A percentile compares a stretch with the other conserved stretches of the same genome.
Evolutionary conservation across 2,888 invertebrate genomes (phyloP).

Genomic region (Cyrtodaria siliqua): DNA sequence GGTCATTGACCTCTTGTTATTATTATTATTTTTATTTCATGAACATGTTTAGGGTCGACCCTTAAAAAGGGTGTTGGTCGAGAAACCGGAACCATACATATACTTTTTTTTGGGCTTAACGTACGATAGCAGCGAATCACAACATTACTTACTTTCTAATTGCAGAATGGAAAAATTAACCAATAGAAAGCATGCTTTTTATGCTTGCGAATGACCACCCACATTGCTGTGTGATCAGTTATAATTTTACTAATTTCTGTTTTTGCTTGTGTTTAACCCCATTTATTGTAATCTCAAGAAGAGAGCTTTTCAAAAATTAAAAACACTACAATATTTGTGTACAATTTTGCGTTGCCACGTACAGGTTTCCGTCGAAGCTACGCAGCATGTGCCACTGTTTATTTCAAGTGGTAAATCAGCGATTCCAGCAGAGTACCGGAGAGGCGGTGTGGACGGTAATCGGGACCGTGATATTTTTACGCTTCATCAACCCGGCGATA

Average conservation of each 20-base stretch:
- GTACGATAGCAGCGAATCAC: conserved; percentile 7
- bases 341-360: conserved; percentile 32
- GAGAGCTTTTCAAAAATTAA: too few species aligned
- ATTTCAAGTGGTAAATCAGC: conserved; percentile 88
- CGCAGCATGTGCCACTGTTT: conserved; percentile 99
- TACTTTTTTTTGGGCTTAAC: too few species aligned
- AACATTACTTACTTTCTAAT: conserved; percentile 22
- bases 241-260: conserved; percentile 4
- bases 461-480: conserved; percentile 97
- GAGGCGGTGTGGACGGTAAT: conserved; percentile 90
- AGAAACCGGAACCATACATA: too few species aligned
- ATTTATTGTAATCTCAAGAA: too few species aligned
- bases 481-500: conserved; percentile 99
- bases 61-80: too few species aligned
- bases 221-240: background rate
- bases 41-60: too few species aligned
- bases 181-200: conserved; percentile 57
- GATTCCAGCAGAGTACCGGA: conserved; percentile 84
- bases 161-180: conserved; percentile 53
- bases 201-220: conserved; percentile 42
- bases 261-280: conserved; percentile 1
- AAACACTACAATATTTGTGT: too few species aligned
- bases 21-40: too few species aligned
- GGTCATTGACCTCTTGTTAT: too few species aligned
- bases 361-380: conserved; percentile 95